phyloP scores from a whole-genome alignment of 2,888 invertebrate genomes.

The Amphipoea lucens region DNA sequence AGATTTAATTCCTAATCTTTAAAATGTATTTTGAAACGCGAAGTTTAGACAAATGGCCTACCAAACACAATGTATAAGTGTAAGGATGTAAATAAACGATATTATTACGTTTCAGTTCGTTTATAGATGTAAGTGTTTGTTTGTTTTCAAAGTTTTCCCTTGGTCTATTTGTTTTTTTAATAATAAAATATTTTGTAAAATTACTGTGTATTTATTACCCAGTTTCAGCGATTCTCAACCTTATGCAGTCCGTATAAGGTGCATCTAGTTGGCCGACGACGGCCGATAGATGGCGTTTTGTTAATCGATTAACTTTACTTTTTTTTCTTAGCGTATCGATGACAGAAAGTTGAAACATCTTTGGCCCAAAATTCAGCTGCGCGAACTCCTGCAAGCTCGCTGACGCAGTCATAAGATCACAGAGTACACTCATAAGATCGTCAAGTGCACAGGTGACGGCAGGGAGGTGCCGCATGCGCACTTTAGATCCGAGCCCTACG shows the following conservation, averaged over 20 bases:
- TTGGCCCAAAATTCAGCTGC: too few species aligned
- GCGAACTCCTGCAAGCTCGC: too few species aligned
- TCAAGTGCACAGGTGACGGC: too few species aligned
- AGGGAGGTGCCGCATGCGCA: too few species aligned
- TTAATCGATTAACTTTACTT: neutral
- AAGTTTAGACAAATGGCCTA: slow-evolving; percentile 64
- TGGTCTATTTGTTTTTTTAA: slow-evolving; percentile 77
- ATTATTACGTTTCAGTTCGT: slow-evolving; percentile 73
- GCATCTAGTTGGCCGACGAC: neutral
- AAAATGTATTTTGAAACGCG: slow-evolving; percentile 20
- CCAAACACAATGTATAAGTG: slow-evolving; percentile 57
- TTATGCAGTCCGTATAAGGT: neutral
- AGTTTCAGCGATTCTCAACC: neutral
- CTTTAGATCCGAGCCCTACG: too few species aligned
- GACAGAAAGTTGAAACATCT: too few species aligned
- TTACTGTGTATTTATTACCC: slow-evolving; percentile 40
- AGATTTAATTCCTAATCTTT: neutral
- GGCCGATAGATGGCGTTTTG: neutral
- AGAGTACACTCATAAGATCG: too few species aligned
- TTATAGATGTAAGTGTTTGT: slow-evolving; percentile 77
- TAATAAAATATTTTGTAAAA: slow-evolving; percentile 78
- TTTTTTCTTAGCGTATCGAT: too few species aligned
- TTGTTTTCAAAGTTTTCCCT: slow-evolving; percentile 79
- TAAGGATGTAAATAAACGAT: slow-evolving; percentile 76
- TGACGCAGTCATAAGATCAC: too few species aligned